phyloP scores from a whole-genome alignment of 2,888 invertebrate species.

The Drosophila helvetica region DNA sequence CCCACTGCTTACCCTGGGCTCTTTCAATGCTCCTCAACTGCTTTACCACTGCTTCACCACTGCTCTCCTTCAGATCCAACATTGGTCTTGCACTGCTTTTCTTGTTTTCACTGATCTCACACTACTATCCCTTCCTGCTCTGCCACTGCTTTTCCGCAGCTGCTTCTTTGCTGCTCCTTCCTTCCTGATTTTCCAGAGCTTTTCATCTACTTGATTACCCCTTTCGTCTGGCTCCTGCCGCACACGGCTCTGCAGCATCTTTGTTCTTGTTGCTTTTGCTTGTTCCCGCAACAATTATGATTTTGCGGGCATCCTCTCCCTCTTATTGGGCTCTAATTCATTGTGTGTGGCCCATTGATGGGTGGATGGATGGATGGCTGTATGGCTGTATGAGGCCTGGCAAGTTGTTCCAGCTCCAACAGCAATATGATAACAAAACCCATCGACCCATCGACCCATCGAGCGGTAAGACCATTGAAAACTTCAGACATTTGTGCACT shows the following conservation, averaged over 20 bases:
- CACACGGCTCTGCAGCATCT: not conserved
- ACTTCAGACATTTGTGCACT: slow-evolving; percentile 6
- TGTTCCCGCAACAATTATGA: slow-evolving; percentile 44
- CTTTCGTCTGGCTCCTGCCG: too few relatives aligned
- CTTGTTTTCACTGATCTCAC: not conserved
- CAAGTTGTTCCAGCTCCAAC: too few relatives aligned
- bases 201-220: not conserved
- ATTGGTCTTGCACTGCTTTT: not conserved
- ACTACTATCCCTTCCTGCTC: too few relatives aligned
- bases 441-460: too few relatives aligned
- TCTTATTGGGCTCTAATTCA: slow-evolving; percentile 3
- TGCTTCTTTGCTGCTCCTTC: not conserved
- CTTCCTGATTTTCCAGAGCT: not conserved
- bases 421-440: too few relatives aligned
- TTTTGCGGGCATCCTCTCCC: slow-evolving; percentile 35
- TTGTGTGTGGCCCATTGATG: not conserved
- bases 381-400: too few relatives aligned
- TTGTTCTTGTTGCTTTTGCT: slow-evolving; percentile 17
- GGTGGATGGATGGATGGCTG: too few relatives aligned
- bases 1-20: not conserved
- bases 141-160: not conserved
- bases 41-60: too few relatives aligned
- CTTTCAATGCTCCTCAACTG: too few relatives aligned
- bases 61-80: not conserved
- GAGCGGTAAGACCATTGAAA: not conserved